These are phyloP conservation scores for Cephalotes varians DNA, from an alignment of 2,888 invertebrate species.

Conservation along the genomic window DNA sequence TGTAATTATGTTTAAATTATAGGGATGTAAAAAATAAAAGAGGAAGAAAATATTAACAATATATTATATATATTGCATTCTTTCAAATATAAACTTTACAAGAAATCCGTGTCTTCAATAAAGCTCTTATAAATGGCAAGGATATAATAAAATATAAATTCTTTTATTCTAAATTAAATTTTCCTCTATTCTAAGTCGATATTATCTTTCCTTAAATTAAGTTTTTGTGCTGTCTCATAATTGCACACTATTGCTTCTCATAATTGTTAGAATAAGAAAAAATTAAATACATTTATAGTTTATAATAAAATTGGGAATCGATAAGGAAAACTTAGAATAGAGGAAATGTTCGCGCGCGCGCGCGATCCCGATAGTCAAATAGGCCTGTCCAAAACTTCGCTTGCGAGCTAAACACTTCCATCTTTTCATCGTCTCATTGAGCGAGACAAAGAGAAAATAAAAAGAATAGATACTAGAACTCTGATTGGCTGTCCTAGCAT, in stretches of 20 bases:
- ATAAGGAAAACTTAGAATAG: background rate
- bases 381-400: too few relatives aligned
- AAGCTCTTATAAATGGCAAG: background rate
- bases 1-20: background rate
- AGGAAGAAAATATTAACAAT: conserved; percentile 15
- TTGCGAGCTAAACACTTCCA: too few relatives aligned
- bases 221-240: background rate
- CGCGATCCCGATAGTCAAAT: too few relatives aligned
- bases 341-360: background rate
- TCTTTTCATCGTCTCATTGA: too few relatives aligned
- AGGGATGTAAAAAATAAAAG: background rate
- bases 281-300: background rate
- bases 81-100: conserved; percentile 7
- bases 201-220: background rate
- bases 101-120: background rate
- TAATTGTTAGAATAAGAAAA: background rate
- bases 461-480: too few relatives aligned
- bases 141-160: background rate
- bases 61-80: background rate
- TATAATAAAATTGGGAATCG: background rate
- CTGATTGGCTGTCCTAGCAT: too few relatives aligned
- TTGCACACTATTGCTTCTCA: background rate
- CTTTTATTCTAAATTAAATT: background rate
- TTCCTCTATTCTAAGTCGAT: background rate
- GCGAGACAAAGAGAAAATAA: too few relatives aligned